phyloP scores from a whole-genome alignment of 1,140 invertebrate species.

The Tetragonula clypearis region DNA sequence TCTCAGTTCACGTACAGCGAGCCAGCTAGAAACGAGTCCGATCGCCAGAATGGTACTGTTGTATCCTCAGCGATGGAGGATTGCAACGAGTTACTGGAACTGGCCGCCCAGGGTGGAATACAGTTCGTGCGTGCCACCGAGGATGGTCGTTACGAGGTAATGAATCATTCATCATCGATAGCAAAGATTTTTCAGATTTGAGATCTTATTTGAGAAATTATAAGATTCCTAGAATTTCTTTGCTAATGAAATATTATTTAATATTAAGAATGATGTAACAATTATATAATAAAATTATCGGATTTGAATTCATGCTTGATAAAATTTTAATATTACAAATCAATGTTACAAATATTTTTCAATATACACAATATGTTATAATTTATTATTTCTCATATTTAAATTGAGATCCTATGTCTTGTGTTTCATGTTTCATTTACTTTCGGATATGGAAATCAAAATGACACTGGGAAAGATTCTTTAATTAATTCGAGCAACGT shows the following conservation, averaged over 20 bases:
- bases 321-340: not conserved
- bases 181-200: not conserved
- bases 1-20: constrained; percentile 56
- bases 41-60: constrained; percentile 46
- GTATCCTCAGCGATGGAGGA: constrained; percentile 67
- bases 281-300: not conserved
- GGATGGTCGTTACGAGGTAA: constrained; percentile 81
- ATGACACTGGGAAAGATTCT: not conserved
- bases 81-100: constrained; percentile 78
- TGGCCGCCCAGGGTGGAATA: constrained; percentile 80
- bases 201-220: not conserved
- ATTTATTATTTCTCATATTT: too few species aligned
- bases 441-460: not conserved
- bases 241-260: not conserved
- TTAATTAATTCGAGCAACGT: not conserved
- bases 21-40: constrained; percentile 33
- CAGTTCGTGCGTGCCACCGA: constrained; percentile 81
- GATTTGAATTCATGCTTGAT: not conserved
- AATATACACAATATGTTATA: too few species aligned
- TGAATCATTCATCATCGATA: constrained; percentile 61
- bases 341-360: too few species aligned
- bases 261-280: not conserved
- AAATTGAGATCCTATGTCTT: too few species aligned
- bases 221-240: not conserved
- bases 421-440: too few species aligned